A percentile compares a stretch with the other conserved stretches of the same genome.
These are phyloP conservation scores for Meiosimyza platycephala DNA, from an alignment of 2,888 invertebrate species.

Conservation along the genomic window DNA sequence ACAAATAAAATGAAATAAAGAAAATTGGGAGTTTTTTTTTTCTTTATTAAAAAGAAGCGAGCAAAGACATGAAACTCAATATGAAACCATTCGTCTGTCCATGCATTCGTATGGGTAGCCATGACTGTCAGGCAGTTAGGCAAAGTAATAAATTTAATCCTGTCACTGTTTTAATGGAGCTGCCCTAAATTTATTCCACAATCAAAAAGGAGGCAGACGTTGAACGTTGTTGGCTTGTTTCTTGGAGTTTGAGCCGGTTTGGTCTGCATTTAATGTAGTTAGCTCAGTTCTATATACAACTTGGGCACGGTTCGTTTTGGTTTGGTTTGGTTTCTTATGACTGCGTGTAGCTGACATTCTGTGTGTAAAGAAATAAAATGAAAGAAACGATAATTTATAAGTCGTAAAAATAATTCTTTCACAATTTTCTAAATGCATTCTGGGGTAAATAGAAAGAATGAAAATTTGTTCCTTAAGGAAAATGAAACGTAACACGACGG, in stretches of 20 bases:
- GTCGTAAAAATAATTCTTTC: conserved; percentile 39
- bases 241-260: no score
- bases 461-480: conserved; percentile 16
- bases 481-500: background rate
- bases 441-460: conserved; percentile 11
- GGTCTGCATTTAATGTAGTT: no score
- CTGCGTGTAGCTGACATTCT: conserved; percentile 25
- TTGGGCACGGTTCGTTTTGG: background rate
- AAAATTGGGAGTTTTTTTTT: conserved; percentile 36
- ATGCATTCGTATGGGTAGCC: background rate
- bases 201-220: conserved; percentile 49
- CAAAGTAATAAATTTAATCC: conserved; percentile 58
- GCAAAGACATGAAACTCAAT: conserved; percentile 23
- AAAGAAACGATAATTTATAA: conserved; percentile 46
- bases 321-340: conserved; percentile 9
- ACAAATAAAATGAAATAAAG: conserved; percentile 34
- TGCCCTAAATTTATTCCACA: conserved; percentile 63
- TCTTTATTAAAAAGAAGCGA: background rate
- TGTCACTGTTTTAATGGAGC: conserved; percentile 63
- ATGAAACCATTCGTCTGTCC: conserved; percentile 9
- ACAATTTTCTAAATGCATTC: conserved; percentile 17
- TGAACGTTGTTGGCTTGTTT: conserved; percentile 2
- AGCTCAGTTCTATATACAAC: no score
- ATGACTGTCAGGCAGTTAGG: conserved; percentile 11
- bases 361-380: conserved; percentile 30